A percentile compares a stretch with the other conserved stretches of the same genome.
Evolutionary conservation across 2,888 invertebrate species (phyloP).

Genomic region (Anaspis maculata): DNA sequence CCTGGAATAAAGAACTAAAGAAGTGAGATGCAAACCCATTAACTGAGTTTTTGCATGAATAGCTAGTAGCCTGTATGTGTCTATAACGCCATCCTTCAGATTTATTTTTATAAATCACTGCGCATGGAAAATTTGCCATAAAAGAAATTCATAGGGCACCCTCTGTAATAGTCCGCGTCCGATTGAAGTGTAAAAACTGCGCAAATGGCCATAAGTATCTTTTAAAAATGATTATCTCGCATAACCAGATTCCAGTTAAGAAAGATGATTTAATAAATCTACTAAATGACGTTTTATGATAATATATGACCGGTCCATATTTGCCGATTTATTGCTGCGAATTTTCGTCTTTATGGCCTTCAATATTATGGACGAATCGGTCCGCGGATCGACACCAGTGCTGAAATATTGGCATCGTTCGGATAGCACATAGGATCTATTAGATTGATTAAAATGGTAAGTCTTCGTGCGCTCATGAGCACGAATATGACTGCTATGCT

Average conservation of each 20-base stretch:
- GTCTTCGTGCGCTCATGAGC: conserved; percentile 29
- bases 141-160: too few species aligned
- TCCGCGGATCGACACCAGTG: conserved; percentile 24
- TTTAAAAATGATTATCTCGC: conserved; percentile 39
- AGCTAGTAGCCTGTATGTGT: too few species aligned
- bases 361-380: conserved; percentile 17
- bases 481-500: conserved; percentile 33
- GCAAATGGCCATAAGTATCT: too few species aligned
- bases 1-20: too few species aligned
- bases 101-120: too few species aligned
- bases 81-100: too few species aligned
- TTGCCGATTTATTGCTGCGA: conserved; percentile 26
- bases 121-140: too few species aligned
- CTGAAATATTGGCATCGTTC: conserved; percentile 36
- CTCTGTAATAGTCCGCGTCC: too few species aligned
- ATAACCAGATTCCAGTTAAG: conserved; percentile 36
- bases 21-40: too few species aligned
- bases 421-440: conserved; percentile 37
- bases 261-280: conserved; percentile 43
- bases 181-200: too few species aligned
- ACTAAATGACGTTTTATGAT: conserved; percentile 43
- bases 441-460: conserved; percentile 39
- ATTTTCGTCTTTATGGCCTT: conserved; percentile 24
- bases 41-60: too few species aligned
- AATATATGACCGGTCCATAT: conserved; percentile 39